Evolutionary conservation across 92 coral and sea anemone species (phyloP).

Genomic region (Siderastrea radians): DNA sequence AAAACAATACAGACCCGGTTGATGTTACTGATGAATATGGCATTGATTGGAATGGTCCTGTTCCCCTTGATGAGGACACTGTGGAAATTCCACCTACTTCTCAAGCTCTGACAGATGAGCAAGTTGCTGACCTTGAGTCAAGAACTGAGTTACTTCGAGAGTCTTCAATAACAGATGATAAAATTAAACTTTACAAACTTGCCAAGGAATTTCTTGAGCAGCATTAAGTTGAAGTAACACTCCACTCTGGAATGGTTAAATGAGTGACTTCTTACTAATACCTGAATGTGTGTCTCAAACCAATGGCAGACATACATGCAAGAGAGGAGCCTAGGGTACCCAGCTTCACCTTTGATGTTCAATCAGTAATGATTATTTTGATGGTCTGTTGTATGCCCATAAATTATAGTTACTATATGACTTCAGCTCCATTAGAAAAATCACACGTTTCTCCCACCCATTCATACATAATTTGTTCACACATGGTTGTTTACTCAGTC

Average conservation of each 20-base stretch:
- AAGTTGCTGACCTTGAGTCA: conserved; percentile 40
- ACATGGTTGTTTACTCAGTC: too few species aligned
- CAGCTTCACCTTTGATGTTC: too few species aligned
- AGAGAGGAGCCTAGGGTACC: too few species aligned
- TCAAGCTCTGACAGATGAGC: conserved; percentile 50
- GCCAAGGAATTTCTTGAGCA: conserved; percentile 60
- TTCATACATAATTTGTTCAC: too few species aligned
- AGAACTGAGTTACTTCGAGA: conserved; percentile 33
- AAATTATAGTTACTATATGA: too few species aligned
- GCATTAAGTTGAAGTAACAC: neutral
- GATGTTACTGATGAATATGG: conserved; percentile 60
- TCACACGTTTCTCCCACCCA: too few species aligned
- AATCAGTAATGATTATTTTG: too few species aligned
- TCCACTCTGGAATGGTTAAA: too few species aligned
- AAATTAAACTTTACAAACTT: conserved; percentile 66
- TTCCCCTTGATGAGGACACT: conserved; percentile 55
- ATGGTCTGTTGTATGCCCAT: too few species aligned
- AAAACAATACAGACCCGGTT: conserved; percentile 56
- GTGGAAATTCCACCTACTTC: conserved; percentile 63
- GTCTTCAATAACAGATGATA: conserved; percentile 58
- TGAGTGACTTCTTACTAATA: conserved; percentile 17
- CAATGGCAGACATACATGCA: neutral
- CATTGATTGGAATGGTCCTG: conserved; percentile 63
- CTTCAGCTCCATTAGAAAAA: too few species aligned
- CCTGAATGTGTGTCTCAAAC: conserved; percentile 5